Percentiles rank a stretch among this genome's conserved stretches.
These are phyloP conservation scores for Acrobeloides nanus DNA, from an alignment of 2,888 invertebrate genomes.

Conservation along the genomic window DNA sequence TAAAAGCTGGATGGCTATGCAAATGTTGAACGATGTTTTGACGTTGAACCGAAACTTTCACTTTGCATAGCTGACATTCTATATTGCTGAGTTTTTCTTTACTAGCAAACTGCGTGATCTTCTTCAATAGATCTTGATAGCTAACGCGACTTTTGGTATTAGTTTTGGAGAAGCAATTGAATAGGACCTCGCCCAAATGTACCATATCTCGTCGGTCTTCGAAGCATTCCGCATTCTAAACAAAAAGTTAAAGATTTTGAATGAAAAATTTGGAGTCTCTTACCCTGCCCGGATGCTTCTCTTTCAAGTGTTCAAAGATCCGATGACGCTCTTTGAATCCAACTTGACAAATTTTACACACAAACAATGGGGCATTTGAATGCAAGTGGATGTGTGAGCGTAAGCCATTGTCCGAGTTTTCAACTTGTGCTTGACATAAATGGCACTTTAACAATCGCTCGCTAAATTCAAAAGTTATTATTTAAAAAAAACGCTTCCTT, in stretches of 20 bases:
- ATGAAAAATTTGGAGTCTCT: no score
- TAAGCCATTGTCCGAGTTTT: conserved; percentile 4
- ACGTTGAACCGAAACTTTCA: neutral
- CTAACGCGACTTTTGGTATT: neutral
- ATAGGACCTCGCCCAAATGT: neutral
- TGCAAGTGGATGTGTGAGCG: conserved; percentile 12
- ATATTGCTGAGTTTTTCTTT: neutral
- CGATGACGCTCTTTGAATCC: conserved; percentile 16
- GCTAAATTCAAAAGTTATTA: no score
- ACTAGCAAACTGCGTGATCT: neutral
- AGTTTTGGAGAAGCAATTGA: neutral
- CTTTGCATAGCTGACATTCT: conserved; percentile 1
- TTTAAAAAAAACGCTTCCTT: no score
- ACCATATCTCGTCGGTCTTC: conserved; percentile 6
- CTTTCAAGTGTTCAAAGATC: conserved; percentile 15
- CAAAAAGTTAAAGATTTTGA: no score
- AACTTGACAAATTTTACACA: conserved; percentile 15
- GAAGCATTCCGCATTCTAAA: no score
- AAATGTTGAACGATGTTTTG: conserved; percentile 2
- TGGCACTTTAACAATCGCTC: conserved; percentile 7
- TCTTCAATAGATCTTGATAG: neutral
- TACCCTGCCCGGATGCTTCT: conserved; percentile 9
- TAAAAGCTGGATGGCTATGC: conserved; percentile 2
- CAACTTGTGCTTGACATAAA: neutral
- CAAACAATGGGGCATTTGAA: conserved; percentile 5